Conservation (phyloP, 1,140 invertebrate species). For the Lepidurus apus region DNA sequence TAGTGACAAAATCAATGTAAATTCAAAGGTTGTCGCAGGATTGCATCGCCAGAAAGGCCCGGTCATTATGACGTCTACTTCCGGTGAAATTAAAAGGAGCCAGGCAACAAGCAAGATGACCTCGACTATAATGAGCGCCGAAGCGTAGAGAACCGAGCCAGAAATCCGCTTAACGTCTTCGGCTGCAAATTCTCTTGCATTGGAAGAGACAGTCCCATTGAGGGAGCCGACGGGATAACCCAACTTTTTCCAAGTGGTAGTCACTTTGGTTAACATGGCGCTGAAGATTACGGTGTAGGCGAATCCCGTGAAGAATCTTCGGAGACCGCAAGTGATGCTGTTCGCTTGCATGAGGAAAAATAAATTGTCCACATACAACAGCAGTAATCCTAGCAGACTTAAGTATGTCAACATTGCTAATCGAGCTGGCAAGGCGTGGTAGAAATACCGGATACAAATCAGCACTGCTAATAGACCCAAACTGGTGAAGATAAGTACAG, state of each 20-base stretch:
- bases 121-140: conserved; percentile 47
- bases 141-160: conserved; percentile 46
- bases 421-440: conserved; percentile 46
- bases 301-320: conserved; percentile 47
- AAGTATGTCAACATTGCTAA: conserved; percentile 48
- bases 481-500: conserved; percentile 38
- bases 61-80: conserved; percentile 37
- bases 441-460: conserved; percentile 48
- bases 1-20: conserved; percentile 48
- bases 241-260: conserved; percentile 45
- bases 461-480: conserved; percentile 43
- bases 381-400: conserved; percentile 47
- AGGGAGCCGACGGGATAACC: conserved; percentile 8
- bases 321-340: conserved; percentile 46
- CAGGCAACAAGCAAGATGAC: conserved; percentile 48
- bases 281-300: conserved; percentile 48
- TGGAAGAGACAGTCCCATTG: conserved; percentile 17
- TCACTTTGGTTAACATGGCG: conserved; percentile 49
- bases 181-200: conserved; percentile 28
- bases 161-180: conserved; percentile 41
- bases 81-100: conserved; percentile 46
- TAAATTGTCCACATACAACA: conserved; percentile 48
- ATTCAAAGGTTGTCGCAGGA: conserved; percentile 45
- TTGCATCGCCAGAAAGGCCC: conserved; percentile 40
- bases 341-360: conserved; percentile 49